These are phyloP conservation scores for Apodemus sylvaticus DNA, from an alignment of 2,113 vertebrate genomes.

Conservation along the genomic window DNA sequence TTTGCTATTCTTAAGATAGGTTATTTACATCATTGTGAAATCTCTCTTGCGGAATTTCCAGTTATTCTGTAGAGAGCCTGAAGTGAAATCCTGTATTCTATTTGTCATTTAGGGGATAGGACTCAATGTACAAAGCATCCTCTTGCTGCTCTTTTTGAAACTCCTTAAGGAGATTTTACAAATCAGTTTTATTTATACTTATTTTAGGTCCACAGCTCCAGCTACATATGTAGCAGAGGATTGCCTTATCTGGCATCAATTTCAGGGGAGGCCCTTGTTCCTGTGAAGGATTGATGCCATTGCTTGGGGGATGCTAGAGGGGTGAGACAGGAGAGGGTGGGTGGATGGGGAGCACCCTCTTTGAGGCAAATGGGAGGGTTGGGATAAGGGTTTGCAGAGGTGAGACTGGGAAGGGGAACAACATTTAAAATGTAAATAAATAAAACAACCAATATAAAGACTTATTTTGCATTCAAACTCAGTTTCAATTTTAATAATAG, in stretches of 20 bases:
- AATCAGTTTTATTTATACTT: neutral
- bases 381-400: too few relatives aligned
- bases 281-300: too few relatives aligned
- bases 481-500: neutral
- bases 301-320: too few relatives aligned
- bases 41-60: neutral
- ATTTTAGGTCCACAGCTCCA: too few relatives aligned
- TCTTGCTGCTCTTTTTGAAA: neutral
- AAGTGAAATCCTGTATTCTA: neutral
- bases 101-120: neutral
- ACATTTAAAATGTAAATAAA: too few relatives aligned
- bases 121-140: neutral
- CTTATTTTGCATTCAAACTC: neutral
- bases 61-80: neutral
- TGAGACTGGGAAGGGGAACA: too few relatives aligned
- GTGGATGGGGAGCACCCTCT: too few relatives aligned
- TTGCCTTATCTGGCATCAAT: too few relatives aligned
- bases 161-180: neutral
- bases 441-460: neutral
- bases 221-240: too few relatives aligned
- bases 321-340: too few relatives aligned
- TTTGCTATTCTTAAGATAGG: neutral
- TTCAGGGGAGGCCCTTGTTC: too few relatives aligned
- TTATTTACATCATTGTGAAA: neutral
- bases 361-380: too few relatives aligned